Conservation (phyloP, 2,888 invertebrate genomes). For the Rhorus exstirpatorius region DNA sequence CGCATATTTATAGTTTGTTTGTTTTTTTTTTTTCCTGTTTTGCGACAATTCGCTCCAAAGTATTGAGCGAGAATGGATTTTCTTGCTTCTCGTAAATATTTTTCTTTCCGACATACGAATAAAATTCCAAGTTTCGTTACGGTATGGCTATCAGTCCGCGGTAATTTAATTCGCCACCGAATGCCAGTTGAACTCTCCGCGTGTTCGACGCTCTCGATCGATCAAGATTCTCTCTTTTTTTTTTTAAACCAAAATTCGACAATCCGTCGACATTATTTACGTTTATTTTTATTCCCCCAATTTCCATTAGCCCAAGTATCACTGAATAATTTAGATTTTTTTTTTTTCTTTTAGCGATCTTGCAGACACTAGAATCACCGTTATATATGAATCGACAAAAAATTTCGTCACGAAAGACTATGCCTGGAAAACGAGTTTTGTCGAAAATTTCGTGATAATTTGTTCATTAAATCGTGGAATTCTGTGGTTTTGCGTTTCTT, state of each 20-base stretch:
- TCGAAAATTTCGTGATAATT: constrained; percentile 34
- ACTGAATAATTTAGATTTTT: too few species aligned
- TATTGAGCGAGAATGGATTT: too few species aligned
- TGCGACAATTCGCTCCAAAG: too few species aligned
- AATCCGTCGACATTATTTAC: too few species aligned
- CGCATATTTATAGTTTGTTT: too few species aligned
- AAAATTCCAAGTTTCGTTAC: background rate
- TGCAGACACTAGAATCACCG: constrained; percentile 83
- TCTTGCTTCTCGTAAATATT: background rate
- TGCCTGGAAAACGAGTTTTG: constrained; percentile 19
- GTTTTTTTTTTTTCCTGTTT: too few species aligned
- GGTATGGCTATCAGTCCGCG: constrained; percentile 31
- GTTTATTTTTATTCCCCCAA: too few species aligned
- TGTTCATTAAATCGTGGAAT: too few species aligned
- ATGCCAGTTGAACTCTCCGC: constrained; percentile 81
- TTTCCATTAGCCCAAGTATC: too few species aligned
- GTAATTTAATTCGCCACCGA: constrained; percentile 51
- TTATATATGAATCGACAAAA: constrained; percentile 59
- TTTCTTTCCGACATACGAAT: background rate
- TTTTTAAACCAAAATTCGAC: too few species aligned
- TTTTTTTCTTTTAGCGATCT: constrained; percentile 63
- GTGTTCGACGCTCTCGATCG: constrained; percentile 74
- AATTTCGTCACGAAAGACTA: constrained; percentile 28
- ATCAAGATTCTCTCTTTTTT: too few species aligned
- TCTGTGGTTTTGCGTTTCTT: too few species aligned